Base-by-base conservation (phyloP, 2,888 invertebrate genomes). In the Caenorhabditis wallacei region DNA sequence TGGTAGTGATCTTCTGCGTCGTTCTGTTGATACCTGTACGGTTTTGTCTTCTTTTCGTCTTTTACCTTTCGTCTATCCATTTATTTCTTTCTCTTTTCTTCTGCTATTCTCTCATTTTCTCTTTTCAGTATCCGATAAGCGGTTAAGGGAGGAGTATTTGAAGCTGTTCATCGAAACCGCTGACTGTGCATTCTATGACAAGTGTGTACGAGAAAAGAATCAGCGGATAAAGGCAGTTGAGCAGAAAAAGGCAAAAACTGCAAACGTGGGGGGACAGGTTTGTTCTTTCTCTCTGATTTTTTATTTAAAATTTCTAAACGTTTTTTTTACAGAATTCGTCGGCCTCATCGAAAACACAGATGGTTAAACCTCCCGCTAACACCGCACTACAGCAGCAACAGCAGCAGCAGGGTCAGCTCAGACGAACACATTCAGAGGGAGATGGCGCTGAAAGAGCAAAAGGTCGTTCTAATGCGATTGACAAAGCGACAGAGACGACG, bases 401-500 rank as follows among this genome's bases (percentile, higher is more conserved):
- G 30, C 74, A 54, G 46, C 64, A 48, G 22, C 64, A 63, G 53
- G 66, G 63, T 18, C 69, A 78, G 20, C 69, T 78, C 54, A 61
- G 82, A 43, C 68, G 82, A n/a, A 83, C 82, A 20, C 82, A 83
- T 37, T 78, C 78, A 0, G 82, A 83, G 30, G 79, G 82, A 2
- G 82, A 83, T 64, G 79, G 69, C 8, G 57, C 68, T 10, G 81
- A 81, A 43, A 43, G 81, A 20, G 97, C 72, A 1, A 68, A 72
- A 30, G 24, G 51, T 1, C 30, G 74, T 16, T 74, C 75, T 3
- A 69, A 63, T 59, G 70, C 64, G 8, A 74, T 99, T 86, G 97
- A 99, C 93, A 96, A 97, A 8, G 97, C 97, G 94, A 99, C 98
- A 0, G 98, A 99, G 93, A 96, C 96, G 90, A 98, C 98, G 94